Evolutionary conservation across 2,113 vertebrate species (phyloP).

Genomic region (Oreochromis aureus): DNA sequence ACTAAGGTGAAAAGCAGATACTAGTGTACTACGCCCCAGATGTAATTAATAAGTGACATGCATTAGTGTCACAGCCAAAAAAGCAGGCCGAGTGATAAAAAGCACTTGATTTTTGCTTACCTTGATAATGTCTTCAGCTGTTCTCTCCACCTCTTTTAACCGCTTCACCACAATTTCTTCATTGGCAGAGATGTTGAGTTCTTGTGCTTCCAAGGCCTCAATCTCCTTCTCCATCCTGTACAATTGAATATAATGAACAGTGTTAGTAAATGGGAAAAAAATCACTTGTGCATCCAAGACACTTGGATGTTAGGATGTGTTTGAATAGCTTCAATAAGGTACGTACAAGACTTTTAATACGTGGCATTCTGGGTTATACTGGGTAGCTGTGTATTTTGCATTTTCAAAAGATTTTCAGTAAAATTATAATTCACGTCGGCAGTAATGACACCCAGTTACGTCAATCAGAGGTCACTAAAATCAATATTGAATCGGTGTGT

Average conservation of each 20-base stretch:
- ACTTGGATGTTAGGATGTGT: not conserved
- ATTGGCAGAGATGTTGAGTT: slow-evolving; percentile 82
- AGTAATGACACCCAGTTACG: accelerated
- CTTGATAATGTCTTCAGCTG: slow-evolving; percentile 91
- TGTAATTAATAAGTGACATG: not conserved
- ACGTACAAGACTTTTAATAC: not conserved
- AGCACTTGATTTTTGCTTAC: slow-evolving; percentile 51
- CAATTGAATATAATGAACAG: not conserved
- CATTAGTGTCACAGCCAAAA: not conserved
- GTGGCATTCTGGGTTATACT: not conserved
- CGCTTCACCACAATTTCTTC: slow-evolving; percentile 84
- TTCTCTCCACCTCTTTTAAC: slow-evolving; percentile 87
- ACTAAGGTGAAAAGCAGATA: not conserved
- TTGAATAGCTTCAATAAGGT: not conserved
- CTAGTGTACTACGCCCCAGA: not conserved
- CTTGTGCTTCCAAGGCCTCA: slow-evolving; percentile 80
- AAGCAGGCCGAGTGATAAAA: not conserved
- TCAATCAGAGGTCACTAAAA: not conserved
- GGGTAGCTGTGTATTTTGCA: not conserved
- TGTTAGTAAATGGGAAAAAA: not conserved
- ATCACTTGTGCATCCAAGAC: not conserved
- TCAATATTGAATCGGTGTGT: accelerated
- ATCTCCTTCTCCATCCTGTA: slow-evolving; percentile 88
- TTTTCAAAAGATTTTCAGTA: not conserved
- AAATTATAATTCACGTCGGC: not conserved